Percentiles rank a stretch among this genome's conserved stretches.
phyloP scores from a whole-genome alignment of 2,888 invertebrate genomes.

The Drosophila glabriapex region DNA sequence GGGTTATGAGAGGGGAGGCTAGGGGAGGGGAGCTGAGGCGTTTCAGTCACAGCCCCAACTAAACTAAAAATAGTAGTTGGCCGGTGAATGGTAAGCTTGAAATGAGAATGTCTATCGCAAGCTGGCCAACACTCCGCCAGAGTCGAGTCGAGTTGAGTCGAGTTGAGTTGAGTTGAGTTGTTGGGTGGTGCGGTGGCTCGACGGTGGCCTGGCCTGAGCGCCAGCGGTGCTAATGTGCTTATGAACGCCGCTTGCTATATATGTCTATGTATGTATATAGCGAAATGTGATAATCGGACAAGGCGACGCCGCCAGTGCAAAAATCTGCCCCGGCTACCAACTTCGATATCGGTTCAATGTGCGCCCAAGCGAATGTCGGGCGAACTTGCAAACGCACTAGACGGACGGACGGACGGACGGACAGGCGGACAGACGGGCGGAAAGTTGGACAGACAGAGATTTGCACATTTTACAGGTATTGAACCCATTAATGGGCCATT shows the following conservation, averaged over 20 bases:
- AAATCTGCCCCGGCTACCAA: conserved; percentile 8
- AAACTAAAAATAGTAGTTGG: conserved; percentile 56
- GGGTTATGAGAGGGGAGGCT: not conserved
- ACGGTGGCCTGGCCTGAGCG: conserved; percentile 53
- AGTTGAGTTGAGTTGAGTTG: conserved; percentile 10
- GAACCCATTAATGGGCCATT: conserved; percentile 73
- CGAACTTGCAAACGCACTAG: conserved; percentile 1
- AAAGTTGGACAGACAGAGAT: conserved; percentile 21
- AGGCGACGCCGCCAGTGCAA: conserved; percentile 24
- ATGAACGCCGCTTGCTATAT: conserved; percentile 63
- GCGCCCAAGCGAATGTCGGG: conserved; percentile 35
- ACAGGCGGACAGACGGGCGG: not conserved
- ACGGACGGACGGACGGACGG: conserved; percentile 5
- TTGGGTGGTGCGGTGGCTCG: conserved; percentile 32
- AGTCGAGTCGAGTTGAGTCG: conserved; percentile 2
- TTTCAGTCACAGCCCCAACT: conserved; percentile 56
- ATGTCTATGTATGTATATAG: conserved; percentile 16
- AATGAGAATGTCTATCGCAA: conserved; percentile 67
- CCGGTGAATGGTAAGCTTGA: conserved; percentile 62
- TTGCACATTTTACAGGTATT: conserved; percentile 76
- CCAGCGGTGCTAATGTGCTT: conserved; percentile 79
- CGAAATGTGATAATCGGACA: conserved; percentile 74
- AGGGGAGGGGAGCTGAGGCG: conserved; percentile 42
- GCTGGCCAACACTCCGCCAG: conserved; percentile 30
- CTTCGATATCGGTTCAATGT: conserved; percentile 56